Evolutionary conservation across 2,888 invertebrate species (phyloP).

Genomic region (Blomia tropicalis): DNA sequence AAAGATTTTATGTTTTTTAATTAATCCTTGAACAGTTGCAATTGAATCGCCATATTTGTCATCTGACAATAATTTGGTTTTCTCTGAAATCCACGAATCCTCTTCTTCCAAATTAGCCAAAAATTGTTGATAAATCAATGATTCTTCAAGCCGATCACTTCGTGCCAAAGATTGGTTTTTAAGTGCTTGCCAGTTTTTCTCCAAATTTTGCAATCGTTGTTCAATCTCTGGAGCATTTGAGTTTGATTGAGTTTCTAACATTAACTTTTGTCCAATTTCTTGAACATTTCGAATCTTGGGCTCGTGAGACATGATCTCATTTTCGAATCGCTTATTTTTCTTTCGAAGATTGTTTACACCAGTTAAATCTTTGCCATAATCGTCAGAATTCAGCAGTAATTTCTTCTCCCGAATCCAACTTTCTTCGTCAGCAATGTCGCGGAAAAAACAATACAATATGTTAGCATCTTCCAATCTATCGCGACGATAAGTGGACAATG

Average conservation of each 20-base stretch:
- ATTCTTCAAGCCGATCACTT: slow-evolving; percentile 86
- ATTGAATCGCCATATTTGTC: slow-evolving; percentile 96
- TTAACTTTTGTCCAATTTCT: slow-evolving; percentile 55
- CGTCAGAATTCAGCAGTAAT: slow-evolving; percentile 85
- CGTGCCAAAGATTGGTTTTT: slow-evolving; percentile 68
- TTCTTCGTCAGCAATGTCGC: slow-evolving; percentile 97
- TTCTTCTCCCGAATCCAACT: slow-evolving; percentile 99
- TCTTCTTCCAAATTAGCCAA: slow-evolving; percentile 96
- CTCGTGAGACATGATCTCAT: slow-evolving; percentile 87
- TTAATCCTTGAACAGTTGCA: slow-evolving; percentile 65
- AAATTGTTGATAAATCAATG: slow-evolving; percentile 92
- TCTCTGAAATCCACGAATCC: slow-evolving; percentile 96
- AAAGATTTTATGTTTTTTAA: slow-evolving; percentile 98
- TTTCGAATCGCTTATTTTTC: slow-evolving; percentile 94
- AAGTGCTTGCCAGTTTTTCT: slow-evolving; percentile 87
- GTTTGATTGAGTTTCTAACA: slow-evolving; percentile 69
- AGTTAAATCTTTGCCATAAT: slow-evolving; percentile 92
- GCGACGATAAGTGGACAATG: slow-evolving; percentile 76
- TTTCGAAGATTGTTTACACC: slow-evolving; percentile 96
- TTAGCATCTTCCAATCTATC: slow-evolving; percentile 85
- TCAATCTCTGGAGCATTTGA: slow-evolving; percentile 58
- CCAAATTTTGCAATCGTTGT: slow-evolving; percentile 56
- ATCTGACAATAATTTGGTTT: slow-evolving; percentile 78
- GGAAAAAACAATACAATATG: slow-evolving; percentile 95
- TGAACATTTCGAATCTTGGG: slow-evolving; percentile 81